Evolutionary conservation across 2,888 invertebrate species (phyloP), one percentile per base, ranked within the genome.

Genomic region (Morinoia aosen): DNA sequence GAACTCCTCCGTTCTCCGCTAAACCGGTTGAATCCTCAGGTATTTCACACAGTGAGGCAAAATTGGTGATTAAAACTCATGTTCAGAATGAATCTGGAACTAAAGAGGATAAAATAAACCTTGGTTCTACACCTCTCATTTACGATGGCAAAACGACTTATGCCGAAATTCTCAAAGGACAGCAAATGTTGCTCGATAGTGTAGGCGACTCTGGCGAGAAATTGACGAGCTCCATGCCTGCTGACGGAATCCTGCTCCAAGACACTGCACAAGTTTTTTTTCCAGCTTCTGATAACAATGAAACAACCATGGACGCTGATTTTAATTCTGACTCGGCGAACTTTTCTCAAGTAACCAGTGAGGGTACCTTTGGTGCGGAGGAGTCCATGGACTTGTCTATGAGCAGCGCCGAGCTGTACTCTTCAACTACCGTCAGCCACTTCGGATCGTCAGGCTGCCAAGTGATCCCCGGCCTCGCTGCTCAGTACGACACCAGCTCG

Each of bases 111-210:
- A 57, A 93, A 56, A 33, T 33, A 11, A 57, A 56, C 16, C 57
- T 19, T n/a, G 93, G 56, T 11, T 93, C 93, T 93, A 33, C 93
- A 16, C 0, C 93, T 33, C 93, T 93, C 12, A 48, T 57, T 16
- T 96, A 95, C 95, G 96, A 96, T 95, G 96, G 96, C 19, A 96
- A 88, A 95, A 96, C 91, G 56, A 96, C 96, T 33, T 96, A 96
- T 91, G 96, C 96, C 25, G 96, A 96, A 88, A 96, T 96, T 94
- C 91, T 96, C 58, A 96, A 96, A 76, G 96, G 96, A 48, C 95
- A 95, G 88, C 76, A 88, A 88, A 48, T 64, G 40, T 64, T 95
- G 58, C 95, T 95, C n/a, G 95, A 95, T 40, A 58, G 40, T 48
- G 12, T n/a, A 57, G 58, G n/a, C 16, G 57, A 93, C 33, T 11